phyloP scores from a whole-genome alignment of 2,888 invertebrate species.

The Drepana falcataria region DNA sequence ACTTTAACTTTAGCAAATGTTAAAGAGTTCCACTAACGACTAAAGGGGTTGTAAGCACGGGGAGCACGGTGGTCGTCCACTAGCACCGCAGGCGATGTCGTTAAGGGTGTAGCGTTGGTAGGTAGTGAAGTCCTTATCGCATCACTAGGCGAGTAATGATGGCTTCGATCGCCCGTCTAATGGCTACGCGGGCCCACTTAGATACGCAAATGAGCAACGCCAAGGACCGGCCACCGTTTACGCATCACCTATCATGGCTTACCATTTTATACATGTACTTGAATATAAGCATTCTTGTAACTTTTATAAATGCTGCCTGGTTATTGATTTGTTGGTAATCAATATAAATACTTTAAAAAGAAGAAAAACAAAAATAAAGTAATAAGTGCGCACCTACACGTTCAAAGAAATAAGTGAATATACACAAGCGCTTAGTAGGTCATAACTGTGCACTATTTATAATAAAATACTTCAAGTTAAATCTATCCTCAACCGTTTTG shows the following conservation, averaged over 20 bases:
- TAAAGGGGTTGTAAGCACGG: slow-evolving; percentile 31
- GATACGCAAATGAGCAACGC: slow-evolving; percentile 78
- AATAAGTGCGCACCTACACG: too few relatives aligned
- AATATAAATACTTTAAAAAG: too few relatives aligned
- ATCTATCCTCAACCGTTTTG: slow-evolving; percentile 3
- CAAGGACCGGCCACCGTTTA: slow-evolving; percentile 45
- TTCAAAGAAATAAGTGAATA: too few relatives aligned
- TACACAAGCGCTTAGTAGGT: too few relatives aligned
- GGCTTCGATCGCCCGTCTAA: slow-evolving; percentile 72
- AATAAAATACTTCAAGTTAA: too few relatives aligned
- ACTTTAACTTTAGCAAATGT: slow-evolving; percentile 30
- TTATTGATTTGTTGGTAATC: background rate
- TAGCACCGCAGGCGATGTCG: slow-evolving; percentile 51
- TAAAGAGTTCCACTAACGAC: too few relatives aligned
- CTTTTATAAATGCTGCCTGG: background rate
- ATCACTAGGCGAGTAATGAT: slow-evolving; percentile 70
- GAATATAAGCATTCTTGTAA: slow-evolving; percentile 5
- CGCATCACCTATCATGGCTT: slow-evolving; percentile 37
- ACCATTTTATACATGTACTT: slow-evolving; percentile 41
- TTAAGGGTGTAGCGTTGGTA: slow-evolving; percentile 57
- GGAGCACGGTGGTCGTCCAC: slow-evolving; percentile 51
- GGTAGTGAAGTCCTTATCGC: slow-evolving; percentile 57
- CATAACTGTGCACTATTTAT: too few relatives aligned
- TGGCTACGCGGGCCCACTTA: slow-evolving; percentile 74
- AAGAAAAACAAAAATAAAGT: too few relatives aligned